Evolutionary conservation across 2,888 invertebrate species (phyloP).

Genomic region (Nysson spinosus): DNA sequence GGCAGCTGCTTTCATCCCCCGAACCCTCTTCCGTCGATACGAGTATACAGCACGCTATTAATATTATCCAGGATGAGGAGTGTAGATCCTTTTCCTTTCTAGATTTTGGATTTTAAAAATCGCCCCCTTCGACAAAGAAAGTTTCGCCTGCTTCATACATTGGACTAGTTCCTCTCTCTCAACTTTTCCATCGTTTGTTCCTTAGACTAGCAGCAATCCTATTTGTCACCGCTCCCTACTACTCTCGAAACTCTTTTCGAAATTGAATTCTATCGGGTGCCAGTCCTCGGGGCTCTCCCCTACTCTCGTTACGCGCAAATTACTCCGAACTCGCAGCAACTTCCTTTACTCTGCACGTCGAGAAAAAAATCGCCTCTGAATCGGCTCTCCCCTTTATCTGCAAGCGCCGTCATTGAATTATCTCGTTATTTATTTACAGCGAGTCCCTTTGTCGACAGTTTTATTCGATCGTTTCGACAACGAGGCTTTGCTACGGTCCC

Average conservation of each 20-base stretch:
- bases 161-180: too few species aligned
- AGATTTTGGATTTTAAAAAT: too few species aligned
- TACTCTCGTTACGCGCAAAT: conserved; percentile 21
- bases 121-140: too few species aligned
- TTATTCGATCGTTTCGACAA: neutral
- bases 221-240: conserved; percentile 19
- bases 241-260: conserved; percentile 23
- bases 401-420: conserved; percentile 26
- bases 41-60: conserved; percentile 21
- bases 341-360: neutral
- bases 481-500: neutral
- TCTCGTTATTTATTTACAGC: conserved; percentile 18
- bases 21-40: conserved; percentile 14
- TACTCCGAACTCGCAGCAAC: neutral
- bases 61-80: conserved; percentile 6
- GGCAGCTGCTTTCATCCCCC: conserved; percentile 2
- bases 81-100: conserved; percentile 19
- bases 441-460: conserved; percentile 5
- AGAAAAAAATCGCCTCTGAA: conserved; percentile 29
- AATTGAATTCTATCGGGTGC: conserved; percentile 44
- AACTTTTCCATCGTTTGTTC: conserved; percentile 10
- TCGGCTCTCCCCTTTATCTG: conserved; percentile 1
- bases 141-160: too few species aligned
- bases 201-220: conserved; percentile 23
- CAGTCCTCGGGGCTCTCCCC: conserved; percentile 21